Evolutionary conservation across 2,888 invertebrate genomes (phyloP).

Genomic region (Mechanitis messenoides): DNA sequence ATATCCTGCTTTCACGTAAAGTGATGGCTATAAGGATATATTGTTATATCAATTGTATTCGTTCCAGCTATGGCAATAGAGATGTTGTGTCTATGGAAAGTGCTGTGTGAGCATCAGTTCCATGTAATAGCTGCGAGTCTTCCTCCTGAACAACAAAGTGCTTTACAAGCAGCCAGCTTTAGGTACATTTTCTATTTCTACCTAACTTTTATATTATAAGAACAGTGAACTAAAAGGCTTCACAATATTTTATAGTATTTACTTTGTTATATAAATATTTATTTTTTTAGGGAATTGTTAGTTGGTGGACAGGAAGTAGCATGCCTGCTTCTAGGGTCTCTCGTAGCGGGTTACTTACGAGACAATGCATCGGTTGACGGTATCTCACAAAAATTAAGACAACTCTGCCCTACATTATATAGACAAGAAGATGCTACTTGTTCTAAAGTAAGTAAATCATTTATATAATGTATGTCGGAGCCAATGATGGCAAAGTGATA

Average conservation of each 20-base stretch:
- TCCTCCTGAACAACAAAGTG: constrained; percentile 79
- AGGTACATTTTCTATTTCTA: constrained; percentile 42
- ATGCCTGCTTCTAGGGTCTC: constrained; percentile 83
- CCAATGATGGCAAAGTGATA: too few species aligned
- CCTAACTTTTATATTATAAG: neutral
- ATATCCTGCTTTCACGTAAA: too few species aligned
- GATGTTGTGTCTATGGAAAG: constrained; percentile 94
- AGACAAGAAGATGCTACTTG: constrained; percentile 96
- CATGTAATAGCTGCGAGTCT: constrained; percentile 84
- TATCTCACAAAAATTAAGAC: constrained; percentile 90
- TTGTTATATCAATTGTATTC: neutral
- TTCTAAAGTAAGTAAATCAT: constrained; percentile 82
- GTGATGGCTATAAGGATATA: neutral
- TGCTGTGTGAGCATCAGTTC: constrained; percentile 94
- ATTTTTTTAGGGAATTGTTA: constrained; percentile 80
- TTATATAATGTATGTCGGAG: too few species aligned
- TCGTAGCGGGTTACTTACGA: constrained; percentile 93
- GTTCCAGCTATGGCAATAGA: constrained; percentile 84
- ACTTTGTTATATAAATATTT: neutral
- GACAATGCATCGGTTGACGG: constrained; percentile 97
- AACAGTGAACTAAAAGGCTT: too few species aligned
- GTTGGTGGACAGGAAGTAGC: constrained; percentile 83
- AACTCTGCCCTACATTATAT: constrained; percentile 95
- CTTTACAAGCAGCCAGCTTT: constrained; percentile 79
- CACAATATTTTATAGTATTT: too few species aligned